Percentiles rank a stretch among this genome's conserved stretches.
phyloP scores from a whole-genome alignment of 2,888 invertebrate species.

The Galerucella calmariensis region DNA sequence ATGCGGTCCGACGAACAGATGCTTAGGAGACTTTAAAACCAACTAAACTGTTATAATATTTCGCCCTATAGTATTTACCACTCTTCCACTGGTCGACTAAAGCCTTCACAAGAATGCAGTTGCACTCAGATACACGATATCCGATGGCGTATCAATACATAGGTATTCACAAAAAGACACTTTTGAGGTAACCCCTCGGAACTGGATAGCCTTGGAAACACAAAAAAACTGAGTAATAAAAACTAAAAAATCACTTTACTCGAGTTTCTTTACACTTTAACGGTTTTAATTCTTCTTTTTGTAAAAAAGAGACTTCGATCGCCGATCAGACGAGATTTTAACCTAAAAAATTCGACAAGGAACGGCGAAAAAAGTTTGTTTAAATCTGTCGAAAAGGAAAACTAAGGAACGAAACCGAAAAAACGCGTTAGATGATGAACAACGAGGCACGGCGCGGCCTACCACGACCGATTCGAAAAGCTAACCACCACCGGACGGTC shows the following conservation, averaged over 20 bases:
- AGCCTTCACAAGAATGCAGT: conserved; percentile 41
- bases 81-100: conserved; percentile 40
- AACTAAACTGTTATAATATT: conserved; percentile 32
- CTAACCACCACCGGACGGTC: conserved; percentile 35
- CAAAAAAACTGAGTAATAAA: conserved; percentile 27
- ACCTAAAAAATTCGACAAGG: conserved; percentile 11
- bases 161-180: conserved; percentile 20
- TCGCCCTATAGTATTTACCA: conserved; percentile 20
- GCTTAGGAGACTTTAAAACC: conserved; percentile 51
- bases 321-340: conserved; percentile 29
- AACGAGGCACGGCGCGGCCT: conserved; percentile 9
- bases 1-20: conserved; percentile 58
- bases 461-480: conserved; percentile 21
- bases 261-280: not conserved
- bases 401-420: conserved; percentile 20
- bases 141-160: conserved; percentile 5
- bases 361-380: conserved; percentile 17
- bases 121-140: conserved; percentile 29
- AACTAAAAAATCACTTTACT: conserved; percentile 19
- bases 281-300: conserved; percentile 2
- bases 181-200: conserved; percentile 17
- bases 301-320: conserved; percentile 32
- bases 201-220: conserved; percentile 31
- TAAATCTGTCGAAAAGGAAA: conserved; percentile 7
- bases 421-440: conserved; percentile 19